Evolutionary conservation across 1,140 invertebrate genomes (phyloP).

Genomic region (Drosophila bipectinata): DNA sequence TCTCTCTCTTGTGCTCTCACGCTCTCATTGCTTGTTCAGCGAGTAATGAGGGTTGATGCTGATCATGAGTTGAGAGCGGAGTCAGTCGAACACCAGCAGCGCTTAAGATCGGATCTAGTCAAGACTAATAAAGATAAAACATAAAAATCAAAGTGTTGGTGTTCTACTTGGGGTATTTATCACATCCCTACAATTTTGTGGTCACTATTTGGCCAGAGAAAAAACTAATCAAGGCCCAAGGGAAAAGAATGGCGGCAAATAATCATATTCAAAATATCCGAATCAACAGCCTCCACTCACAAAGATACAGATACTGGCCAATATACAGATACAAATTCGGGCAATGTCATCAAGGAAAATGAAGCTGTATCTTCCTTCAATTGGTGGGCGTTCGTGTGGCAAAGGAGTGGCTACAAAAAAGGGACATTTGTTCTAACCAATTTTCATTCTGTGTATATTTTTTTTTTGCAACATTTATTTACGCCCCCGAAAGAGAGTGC

Average conservation of each 20-base stretch:
- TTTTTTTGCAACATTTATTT: slow-evolving; percentile 62
- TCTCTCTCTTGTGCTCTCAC: too few species aligned
- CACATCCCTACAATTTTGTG: too few species aligned
- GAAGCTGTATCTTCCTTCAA: slow-evolving; percentile 59
- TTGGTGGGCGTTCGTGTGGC: slow-evolving; percentile 57
- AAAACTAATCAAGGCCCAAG: slow-evolving; percentile 2
- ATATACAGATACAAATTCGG: neutral
- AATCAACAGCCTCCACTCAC: slow-evolving; percentile 12
- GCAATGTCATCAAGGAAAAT: slow-evolving; percentile 62
- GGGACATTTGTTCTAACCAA: slow-evolving; percentile 70
- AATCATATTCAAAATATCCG: slow-evolving; percentile 49
- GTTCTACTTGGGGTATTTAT: too few species aligned
- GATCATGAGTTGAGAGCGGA: too few species aligned
- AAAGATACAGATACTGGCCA: neutral
- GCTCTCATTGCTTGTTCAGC: too few species aligned
- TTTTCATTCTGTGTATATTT: slow-evolving; percentile 42
- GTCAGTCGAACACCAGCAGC: too few species aligned
- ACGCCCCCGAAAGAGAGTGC: slow-evolving; percentile 52
- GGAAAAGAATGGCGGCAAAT: slow-evolving; percentile 11
- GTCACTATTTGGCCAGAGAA: slow-evolving; percentile 8
- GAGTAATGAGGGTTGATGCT: too few species aligned
- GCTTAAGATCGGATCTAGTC: too few species aligned
- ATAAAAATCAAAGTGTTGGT: too few species aligned
- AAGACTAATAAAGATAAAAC: too few species aligned
- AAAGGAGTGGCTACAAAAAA: slow-evolving; percentile 26